These are phyloP conservation scores for Hylyphantes graminicola DNA, from an alignment of 1,140 invertebrate species.

Conservation along the genomic window DNA sequence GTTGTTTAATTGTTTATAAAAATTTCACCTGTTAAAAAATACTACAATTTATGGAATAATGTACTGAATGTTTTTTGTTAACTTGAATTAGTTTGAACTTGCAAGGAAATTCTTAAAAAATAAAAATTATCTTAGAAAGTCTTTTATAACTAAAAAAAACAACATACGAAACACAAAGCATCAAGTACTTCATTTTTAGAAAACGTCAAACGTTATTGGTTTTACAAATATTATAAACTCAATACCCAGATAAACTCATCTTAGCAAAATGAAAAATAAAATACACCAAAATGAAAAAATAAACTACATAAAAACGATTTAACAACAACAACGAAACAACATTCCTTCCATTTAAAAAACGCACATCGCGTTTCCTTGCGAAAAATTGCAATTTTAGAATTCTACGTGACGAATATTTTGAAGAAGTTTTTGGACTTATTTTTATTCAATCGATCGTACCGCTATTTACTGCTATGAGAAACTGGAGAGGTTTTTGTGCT, in stretches of 20 bases:
- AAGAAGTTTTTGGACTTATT: constrained; percentile 4
- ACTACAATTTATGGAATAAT: too few relatives aligned
- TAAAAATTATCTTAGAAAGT: too few relatives aligned
- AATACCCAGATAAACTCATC: neutral
- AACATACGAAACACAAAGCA: too few relatives aligned
- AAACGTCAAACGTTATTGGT: neutral
- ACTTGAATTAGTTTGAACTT: too few relatives aligned
- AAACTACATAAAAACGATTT: neutral
- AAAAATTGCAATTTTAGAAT: constrained; percentile 32
- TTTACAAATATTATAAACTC: neutral
- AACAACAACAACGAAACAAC: neutral
- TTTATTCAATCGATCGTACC: constrained; percentile 26
- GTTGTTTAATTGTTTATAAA: too few relatives aligned
- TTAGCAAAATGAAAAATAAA: neutral
- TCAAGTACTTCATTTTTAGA: neutral
- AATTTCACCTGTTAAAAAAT: too few relatives aligned
- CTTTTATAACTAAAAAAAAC: too few relatives aligned
- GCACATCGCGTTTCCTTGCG: neutral
- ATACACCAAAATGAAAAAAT: neutral
- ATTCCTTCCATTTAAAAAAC: constrained; percentile 5
- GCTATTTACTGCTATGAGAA: constrained; percentile 21
- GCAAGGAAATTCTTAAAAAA: too few relatives aligned
- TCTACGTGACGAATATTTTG: constrained; percentile 8
- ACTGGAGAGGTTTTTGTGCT: too few relatives aligned
- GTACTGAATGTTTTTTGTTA: too few relatives aligned